A percentile compares a stretch with the other conserved stretches of the same genome.
Conservation (phyloP, 2,797 vertebrate genomes). For the Chelon auratus region DNA sequence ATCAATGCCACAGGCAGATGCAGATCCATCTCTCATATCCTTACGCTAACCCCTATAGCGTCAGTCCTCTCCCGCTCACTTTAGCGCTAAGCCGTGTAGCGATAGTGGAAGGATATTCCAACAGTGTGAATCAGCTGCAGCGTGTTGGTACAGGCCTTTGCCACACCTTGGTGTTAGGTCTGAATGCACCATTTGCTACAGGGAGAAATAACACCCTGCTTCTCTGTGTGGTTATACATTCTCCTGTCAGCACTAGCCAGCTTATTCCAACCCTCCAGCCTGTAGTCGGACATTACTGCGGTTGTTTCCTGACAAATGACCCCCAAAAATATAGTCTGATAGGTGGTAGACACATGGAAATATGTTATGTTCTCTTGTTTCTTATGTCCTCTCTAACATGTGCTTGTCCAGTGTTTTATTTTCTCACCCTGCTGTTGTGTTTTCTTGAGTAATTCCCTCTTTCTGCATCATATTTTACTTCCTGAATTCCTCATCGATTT, state of each 20-base stretch:
- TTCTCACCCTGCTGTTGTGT: constrained; percentile 10
- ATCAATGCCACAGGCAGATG: background rate
- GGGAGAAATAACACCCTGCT: constrained; percentile 53
- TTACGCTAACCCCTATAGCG: constrained; percentile 17
- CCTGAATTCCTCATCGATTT: background rate
- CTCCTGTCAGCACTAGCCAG: constrained; percentile 15
- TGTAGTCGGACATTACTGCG: constrained; percentile 11
- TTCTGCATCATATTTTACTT: constrained; percentile 4
- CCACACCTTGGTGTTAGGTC: constrained; percentile 68
- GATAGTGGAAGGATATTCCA: constrained; percentile 58
- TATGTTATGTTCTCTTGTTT: constrained; percentile 9
- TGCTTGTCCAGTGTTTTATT: background rate
- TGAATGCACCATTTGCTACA: constrained; percentile 50
- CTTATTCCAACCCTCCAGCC: constrained; percentile 27
- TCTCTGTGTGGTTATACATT: constrained; percentile 46
- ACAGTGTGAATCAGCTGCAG: constrained; percentile 62
- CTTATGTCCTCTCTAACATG: constrained; percentile 17
- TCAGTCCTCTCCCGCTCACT: constrained; percentile 30
- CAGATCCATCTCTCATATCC: constrained; percentile 22
- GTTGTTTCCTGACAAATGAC: constrained; percentile 18
- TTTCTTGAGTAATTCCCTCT: constrained; percentile 7
- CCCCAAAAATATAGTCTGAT: constrained; percentile 17
- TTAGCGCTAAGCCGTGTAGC: constrained; percentile 29
- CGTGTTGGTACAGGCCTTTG: constrained; percentile 74
- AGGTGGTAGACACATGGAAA: constrained; percentile 6